Conservation (phyloP, 2,113 vertebrate species). For the Xyrauchen texanus region DNA sequence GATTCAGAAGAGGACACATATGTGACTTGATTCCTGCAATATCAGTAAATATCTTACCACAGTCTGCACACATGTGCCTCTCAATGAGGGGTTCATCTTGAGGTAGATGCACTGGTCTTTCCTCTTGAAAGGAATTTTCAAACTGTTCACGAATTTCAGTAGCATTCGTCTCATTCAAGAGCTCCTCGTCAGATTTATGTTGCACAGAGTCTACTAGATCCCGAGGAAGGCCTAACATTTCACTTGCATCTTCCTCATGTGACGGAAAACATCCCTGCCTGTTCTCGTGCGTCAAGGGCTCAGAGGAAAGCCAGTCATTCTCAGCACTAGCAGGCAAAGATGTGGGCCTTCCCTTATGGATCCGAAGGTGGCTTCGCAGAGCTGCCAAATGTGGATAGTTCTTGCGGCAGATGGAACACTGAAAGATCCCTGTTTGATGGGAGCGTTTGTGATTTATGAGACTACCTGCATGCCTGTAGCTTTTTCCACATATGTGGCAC, state of each 20-base stretch:
- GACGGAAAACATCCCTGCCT: conserved; percentile 63
- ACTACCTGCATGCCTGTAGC: conserved; percentile 88
- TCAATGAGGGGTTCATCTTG: conserved; percentile 66
- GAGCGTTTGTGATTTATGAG: conserved; percentile 89
- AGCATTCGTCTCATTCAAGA: conserved; percentile 42
- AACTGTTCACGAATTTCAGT: conserved; percentile 60
- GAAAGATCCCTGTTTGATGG: conserved; percentile 84
- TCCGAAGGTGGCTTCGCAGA: conserved; percentile 84
- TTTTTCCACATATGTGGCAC: conserved; percentile 84
- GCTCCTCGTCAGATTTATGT: conserved; percentile 47
- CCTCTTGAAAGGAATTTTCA: conserved; percentile 64
- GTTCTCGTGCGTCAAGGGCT: conserved; percentile 68
- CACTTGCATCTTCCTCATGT: conserved; percentile 45
- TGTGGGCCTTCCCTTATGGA: conserved; percentile 76
- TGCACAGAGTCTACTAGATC: conserved; percentile 45
- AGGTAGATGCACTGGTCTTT: conserved; percentile 64
- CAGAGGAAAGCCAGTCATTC: conserved; percentile 75
- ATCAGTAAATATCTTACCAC: conserved; percentile 73
- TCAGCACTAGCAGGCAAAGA: conserved; percentile 58
- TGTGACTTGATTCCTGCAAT: conserved; percentile 77
- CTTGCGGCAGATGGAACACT: conserved; percentile 82
- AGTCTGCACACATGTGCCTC: conserved; percentile 81
- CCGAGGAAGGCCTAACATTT: conserved; percentile 50
- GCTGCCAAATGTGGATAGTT: conserved; percentile 85
- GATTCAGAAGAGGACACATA: conserved; percentile 65